phyloP scores from a whole-genome alignment of 2,113 vertebrate genomes.

The Tylochromis polylepis region DNA sequence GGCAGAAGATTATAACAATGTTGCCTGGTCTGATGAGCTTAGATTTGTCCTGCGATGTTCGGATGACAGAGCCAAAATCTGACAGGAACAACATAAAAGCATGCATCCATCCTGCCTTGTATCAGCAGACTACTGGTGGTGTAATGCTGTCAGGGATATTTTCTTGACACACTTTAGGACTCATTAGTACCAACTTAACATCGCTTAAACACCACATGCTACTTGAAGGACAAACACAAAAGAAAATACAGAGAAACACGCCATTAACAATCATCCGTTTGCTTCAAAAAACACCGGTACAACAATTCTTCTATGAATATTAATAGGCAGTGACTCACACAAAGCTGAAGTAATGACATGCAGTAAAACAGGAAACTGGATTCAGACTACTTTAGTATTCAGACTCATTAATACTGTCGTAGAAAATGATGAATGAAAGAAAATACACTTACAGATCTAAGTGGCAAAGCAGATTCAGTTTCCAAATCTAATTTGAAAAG shows the following conservation, averaged over 20 bases:
- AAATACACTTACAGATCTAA: neutral
- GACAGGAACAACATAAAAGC: neutral
- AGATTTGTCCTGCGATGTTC: neutral
- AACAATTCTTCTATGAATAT: neutral
- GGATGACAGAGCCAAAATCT: neutral
- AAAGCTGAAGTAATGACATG: neutral
- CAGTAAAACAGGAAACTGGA: neutral
- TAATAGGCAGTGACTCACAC: neutral
- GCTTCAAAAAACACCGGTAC: neutral
- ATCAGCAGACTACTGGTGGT: neutral
- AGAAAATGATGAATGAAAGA: neutral
- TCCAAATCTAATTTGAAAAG: neutral
- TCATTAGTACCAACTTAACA: neutral
- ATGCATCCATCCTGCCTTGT: neutral
- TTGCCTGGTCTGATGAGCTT: neutral
- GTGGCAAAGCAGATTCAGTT: neutral
- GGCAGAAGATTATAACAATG: neutral
- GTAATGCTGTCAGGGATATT: neutral
- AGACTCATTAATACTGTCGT: neutral
- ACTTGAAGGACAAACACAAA: neutral
- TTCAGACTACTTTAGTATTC: neutral
- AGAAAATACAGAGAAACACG: neutral
- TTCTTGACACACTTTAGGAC: neutral
- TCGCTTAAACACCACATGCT: neutral
- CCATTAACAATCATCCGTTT: neutral